Base-by-base conservation (phyloP, 1,140 invertebrate species). In the Drosophila subobscura region DNA sequence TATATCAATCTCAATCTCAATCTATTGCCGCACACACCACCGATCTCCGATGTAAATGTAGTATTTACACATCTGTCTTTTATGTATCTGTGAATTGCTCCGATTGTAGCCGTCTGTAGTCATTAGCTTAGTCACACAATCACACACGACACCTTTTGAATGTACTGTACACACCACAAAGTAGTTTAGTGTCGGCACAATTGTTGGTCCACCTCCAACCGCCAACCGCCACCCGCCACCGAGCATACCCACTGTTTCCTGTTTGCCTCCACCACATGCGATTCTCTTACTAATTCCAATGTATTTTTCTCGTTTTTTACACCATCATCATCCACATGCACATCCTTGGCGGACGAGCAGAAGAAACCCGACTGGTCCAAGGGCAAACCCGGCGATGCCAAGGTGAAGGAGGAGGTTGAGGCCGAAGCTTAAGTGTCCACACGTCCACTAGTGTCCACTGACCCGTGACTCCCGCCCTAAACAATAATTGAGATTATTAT, bases 281-380 rank as follows among this genome's bases (percentile, higher is more conserved):
- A 10, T 41, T 7, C n/a, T 6, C 20, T 37, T 20, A 70, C 64
- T 70, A 68, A 70, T 70, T 20, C 52, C 16, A 14, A 8, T 68
- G 7, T 56, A 4, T 68, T 47, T 47, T 33, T 70, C 64, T 68
- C 49, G 10, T 65, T 57, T 63, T 29, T 44, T 57, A 25, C 37
- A 41, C 14, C 71, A 74, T 37, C 27, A 20, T 27, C 29, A 29
- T 29, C 44, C 16, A n/a, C 33, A 54, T 53, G 29, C 14, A 7
- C 22, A 33, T 55, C 53, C 27, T 40, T 27, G 10, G 45, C 44
- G 2, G 22, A 44, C 25, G 94, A 94, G 84, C 95, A 96, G 96
- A 97, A 97, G 94, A 97, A 97, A 93, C 96, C 96, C 84, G 96
- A 97, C 93, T 97, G 96, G 96, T 96, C 96, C 91, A 97, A 97